Evolutionary conservation across 2,113 vertebrate species (phyloP), one percentile per base, ranked within the genome.

Genomic region (Hepsetus odoe): DNA sequence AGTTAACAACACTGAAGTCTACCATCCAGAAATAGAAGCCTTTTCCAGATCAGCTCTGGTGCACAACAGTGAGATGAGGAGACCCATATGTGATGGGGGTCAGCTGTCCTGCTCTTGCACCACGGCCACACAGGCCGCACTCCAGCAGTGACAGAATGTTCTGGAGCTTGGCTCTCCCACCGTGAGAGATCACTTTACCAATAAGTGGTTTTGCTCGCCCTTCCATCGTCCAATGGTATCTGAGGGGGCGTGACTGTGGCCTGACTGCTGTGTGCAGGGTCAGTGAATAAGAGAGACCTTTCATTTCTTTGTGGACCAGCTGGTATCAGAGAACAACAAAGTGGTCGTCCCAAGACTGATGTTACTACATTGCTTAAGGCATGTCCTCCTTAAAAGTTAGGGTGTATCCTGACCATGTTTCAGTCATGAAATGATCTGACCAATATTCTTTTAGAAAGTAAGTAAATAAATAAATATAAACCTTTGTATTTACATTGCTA

Each of bases 111-210:
- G 33, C n/a, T 66, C 53, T 42, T 46, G 18, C 5, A 67, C 24
- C n/a, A 14, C 33, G 61, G 12, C 61, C 24, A 42, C 74, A 69
- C 51, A 67, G 33, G 38, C 66, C 24, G 38, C 18, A 38, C 75
- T 69, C 75, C 75, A 32, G 65, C 16, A n/a, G 74, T 16, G 24
- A 42, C 22, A 51, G 74, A 76, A 76, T 76, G 74, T 53, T 58
- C 64, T 68, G 64, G 49, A 68, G 75, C 56, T 69, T 66, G 26
- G 46, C 22, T 30, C 32, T 68, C 64, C 35, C 35, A 24, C 49
- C 59, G 75, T 10, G 35, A 76, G 51, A 40, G 35, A 42, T 46
- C 42, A 77, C 55, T 53, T 77, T 42, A 77, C 75, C 51, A 24
- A 18, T 22, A 26, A 77, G 28, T 44, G 64, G 67, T 35, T 26